Evolutionary conservation across 2,113 vertebrate genomes (phyloP).

Genomic region (Oncorhynchus masou): DNA sequence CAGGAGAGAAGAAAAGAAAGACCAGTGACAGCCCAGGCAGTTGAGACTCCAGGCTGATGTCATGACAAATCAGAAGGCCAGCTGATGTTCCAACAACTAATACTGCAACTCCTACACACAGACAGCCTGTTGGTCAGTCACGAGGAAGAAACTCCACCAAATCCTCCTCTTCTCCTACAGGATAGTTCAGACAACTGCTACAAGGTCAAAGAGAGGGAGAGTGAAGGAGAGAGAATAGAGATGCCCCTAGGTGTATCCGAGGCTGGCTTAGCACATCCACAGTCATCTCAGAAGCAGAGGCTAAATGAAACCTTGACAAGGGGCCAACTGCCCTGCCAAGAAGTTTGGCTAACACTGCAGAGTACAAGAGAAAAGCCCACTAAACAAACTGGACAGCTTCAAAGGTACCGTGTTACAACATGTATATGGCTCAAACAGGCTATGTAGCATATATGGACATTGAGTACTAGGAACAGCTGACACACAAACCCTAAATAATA

Average conservation of each 20-base stretch:
- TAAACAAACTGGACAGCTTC: background rate
- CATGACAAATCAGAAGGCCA: background rate
- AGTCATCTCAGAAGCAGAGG: background rate
- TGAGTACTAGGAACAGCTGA: no score
- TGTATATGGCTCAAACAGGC: slow-evolving; percentile 16
- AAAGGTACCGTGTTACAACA: background rate
- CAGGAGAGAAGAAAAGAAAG: background rate
- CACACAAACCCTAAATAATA: background rate
- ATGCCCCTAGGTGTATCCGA: background rate
- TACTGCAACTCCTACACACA: slow-evolving; percentile 1
- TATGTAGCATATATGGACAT: slow-evolving; percentile 21
- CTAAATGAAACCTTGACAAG: background rate
- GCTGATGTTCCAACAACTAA: background rate
- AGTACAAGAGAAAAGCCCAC: slow-evolving; percentile 14
- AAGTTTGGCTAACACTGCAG: background rate
- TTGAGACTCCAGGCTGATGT: no score
- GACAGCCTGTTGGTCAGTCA: slow-evolving; percentile 9
- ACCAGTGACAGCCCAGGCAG: background rate
- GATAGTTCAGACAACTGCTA: slow-evolving; percentile 13
- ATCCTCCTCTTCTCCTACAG: background rate
- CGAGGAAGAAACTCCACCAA: background rate
- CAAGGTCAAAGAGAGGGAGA: slow-evolving; percentile 24
- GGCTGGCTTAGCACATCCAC: background rate
- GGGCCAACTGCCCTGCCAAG: background rate
- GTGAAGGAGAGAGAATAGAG: background rate